Evolutionary conservation across 2,113 vertebrate species (phyloP), one percentile per base, ranked within the genome.

Genomic region (Aegotheles bennettii): DNA sequence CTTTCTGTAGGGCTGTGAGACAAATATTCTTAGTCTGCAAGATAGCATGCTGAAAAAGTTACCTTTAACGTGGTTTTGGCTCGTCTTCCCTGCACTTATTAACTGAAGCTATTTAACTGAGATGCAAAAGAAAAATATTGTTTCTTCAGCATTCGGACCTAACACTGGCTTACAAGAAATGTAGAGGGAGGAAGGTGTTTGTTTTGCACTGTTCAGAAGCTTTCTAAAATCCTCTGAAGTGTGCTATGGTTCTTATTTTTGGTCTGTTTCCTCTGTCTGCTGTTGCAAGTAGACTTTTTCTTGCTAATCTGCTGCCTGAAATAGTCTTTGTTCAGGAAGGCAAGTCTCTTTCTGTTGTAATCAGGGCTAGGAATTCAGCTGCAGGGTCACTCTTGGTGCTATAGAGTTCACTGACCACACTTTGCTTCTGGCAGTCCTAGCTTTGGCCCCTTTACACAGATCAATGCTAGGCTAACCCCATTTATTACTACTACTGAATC

Each of bases 341-440:
- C 77, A 76, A 92, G 81, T 90, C 87, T 89, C 65, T 94, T 96
- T 94, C 84, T 90, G 87, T 94, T 96, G 88, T 88, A 85, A 67
- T 78, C 69, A 82, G 91, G 80, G 63, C 95, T 89, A 74, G 77
- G 81, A 76, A 94, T 84, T 95, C 93, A 93, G 89, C 95, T 93
- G 81, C 48, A 75, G 95, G 88, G 87, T 97, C 91, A 80, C 74
- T 64, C 61, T 64, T 95, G 69, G 91, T 89, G 78, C 93, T 85
- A 78, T 68, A 51, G 96, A 97, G 96, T 97, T 97, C 96, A 97
- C 94, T 96, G 96, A 91, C 94, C 94, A 94, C 13, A 18, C 81
- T 80, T 88, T 87, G 71, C 94, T 95, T 56, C 89, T 84, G 71
- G 90, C 95, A 80, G 74, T 93, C 51, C 75, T 71, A 76, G 89